A percentile compares a stretch with the other conserved stretches of the same genome.
Evolutionary conservation across 2,888 invertebrate genomes (phyloP).

Genomic region (Zaprionus obscuricornis): DNA sequence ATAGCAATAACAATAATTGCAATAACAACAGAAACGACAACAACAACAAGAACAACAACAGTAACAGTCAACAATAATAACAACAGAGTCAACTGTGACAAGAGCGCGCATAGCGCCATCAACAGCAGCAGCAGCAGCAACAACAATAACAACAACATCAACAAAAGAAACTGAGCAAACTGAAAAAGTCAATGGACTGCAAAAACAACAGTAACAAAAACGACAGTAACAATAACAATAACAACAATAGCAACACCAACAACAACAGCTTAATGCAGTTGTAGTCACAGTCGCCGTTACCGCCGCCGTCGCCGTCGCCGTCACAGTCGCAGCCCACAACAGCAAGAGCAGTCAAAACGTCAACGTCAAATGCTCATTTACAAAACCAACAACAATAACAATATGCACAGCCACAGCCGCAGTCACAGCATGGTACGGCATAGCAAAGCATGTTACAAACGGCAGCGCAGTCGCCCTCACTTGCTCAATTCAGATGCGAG

Average conservation of each 20-base stretch:
- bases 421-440: neutral
- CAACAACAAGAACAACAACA: conserved; percentile 18
- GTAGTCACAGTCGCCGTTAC: conserved; percentile 16
- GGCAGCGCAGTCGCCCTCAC: conserved; percentile 45
- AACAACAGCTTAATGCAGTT: conserved; percentile 26
- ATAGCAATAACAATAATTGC: conserved; percentile 41
- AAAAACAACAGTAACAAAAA: conserved; percentile 46
- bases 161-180: conserved; percentile 39
- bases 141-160: conserved; percentile 15
- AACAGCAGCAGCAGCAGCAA: conserved; percentile 35
- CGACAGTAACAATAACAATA: conserved; percentile 47
- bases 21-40: conserved; percentile 23
- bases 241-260: conserved; percentile 42
- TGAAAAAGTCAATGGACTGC: conserved; percentile 63
- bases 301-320: conserved; percentile 10
- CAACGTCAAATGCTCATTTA: conserved; percentile 59
- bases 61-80: conserved; percentile 2
- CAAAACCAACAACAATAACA: conserved; percentile 31
- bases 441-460: conserved; percentile 45
- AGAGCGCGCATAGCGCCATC: neutral
- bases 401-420: conserved; percentile 22
- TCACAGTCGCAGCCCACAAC: conserved; percentile 6
- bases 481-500: conserved; percentile 21
- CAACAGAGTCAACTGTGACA: conserved; percentile 27
- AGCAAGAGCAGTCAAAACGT: conserved; percentile 54